Percentiles rank a stretch among this genome's conserved stretches.
Evolutionary conservation across 2,888 invertebrate species (phyloP).

Genomic region (Leptinotarsa juncta): DNA sequence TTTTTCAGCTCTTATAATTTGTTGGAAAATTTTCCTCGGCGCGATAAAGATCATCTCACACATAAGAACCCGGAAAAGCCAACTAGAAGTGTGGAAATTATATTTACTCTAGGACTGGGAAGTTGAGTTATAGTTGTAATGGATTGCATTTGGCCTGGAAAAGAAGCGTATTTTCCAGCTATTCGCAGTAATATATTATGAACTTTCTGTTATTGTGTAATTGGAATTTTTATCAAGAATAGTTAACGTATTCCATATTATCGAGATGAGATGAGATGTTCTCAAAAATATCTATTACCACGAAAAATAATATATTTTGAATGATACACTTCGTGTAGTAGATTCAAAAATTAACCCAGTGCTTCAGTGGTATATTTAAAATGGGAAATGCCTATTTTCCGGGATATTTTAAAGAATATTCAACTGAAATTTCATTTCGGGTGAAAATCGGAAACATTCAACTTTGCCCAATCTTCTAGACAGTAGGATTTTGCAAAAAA

Average conservation of each 20-base stretch:
- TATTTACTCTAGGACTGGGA: not conserved
- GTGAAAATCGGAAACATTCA: too few relatives aligned
- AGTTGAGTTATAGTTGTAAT: not conserved
- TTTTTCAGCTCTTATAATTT: conserved; percentile 35
- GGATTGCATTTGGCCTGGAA: not conserved
- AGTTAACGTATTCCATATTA: not conserved
- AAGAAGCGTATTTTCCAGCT: not conserved
- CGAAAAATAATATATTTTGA: too few relatives aligned
- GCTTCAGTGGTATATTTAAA: too few relatives aligned
- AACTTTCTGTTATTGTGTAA: not conserved
- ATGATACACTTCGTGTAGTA: too few relatives aligned
- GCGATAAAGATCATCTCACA: conserved; percentile 34
- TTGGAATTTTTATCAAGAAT: not conserved
- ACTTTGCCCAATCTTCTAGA: too few relatives aligned
- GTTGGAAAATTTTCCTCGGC: conserved; percentile 27
- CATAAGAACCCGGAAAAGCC: conserved; percentile 22
- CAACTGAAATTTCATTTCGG: too few relatives aligned
- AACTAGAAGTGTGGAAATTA: conserved; percentile 1
- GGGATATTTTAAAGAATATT: too few relatives aligned
- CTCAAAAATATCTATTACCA: too few relatives aligned
- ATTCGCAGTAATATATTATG: not conserved
- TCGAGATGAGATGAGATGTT: too few relatives aligned
- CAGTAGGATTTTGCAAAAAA: too few relatives aligned
- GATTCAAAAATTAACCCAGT: too few relatives aligned
- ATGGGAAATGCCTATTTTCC: too few relatives aligned